Evolutionary conservation across 2,797 vertebrate genomes (phyloP), one percentile per base, ranked within the genome.

Genomic region (Kryptolebias ocellatus): DNA sequence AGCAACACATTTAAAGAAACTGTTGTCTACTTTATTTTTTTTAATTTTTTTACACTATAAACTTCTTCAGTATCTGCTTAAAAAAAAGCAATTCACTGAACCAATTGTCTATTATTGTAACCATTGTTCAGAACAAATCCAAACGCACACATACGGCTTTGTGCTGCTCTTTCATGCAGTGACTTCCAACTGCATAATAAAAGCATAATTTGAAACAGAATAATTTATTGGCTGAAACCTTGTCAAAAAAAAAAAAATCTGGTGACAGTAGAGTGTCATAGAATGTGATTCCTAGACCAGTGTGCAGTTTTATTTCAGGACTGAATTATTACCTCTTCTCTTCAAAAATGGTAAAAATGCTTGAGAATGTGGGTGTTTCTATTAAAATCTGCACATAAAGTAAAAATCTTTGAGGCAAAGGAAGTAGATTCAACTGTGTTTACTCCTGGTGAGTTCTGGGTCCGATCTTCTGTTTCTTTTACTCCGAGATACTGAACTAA

Each of bases 151-250:
- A 34, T 34, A 57, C 67, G 8, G 34, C 67, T 72, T 34, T 54
- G 29, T 24, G 57, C 60, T 69, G 17, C 27, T 45, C 24, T 55
- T 69, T 55, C 62, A 68, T 47, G 20, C 24, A 7, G 24, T 53
- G 51, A 63, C 67, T 70, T 80, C 60, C 53, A 74, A 66, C 68
- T 37, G 67, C 68, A 74, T 74, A 60, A 79, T 80, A 69, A 78
- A 80, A 64, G 42, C 39, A 24, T 63, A 37, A 68, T 80, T 69
- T 49, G 60, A 78, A 84, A 86, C 54, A 68, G 80, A 87, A 85
- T 85, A 75, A 85, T 87, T 83, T 49, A 86, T 79, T 0, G 17
- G 27, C 39, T 53, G 37, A 72, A 67, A 59, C 55, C 37, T 60
- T 76, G 74, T 76, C 49, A 70, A 44, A 73, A 68, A 44, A 39